Evolutionary conservation across 2,888 invertebrate species (phyloP).

Genomic region (Lacanobia wlatinum): DNA sequence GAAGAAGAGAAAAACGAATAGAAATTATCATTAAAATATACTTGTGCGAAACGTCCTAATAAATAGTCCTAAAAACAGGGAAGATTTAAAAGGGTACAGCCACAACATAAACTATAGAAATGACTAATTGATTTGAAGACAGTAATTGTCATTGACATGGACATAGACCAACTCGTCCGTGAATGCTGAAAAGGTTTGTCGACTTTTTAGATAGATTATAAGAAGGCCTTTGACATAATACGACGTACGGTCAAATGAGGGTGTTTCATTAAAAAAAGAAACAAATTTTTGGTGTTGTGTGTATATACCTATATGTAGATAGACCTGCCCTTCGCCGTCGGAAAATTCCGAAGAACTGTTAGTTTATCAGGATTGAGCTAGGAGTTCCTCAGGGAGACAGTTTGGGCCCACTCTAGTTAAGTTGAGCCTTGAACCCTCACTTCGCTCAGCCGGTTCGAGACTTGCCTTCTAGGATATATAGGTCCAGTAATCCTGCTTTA

Average conservation of each 20-base stretch:
- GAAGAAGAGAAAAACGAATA: neutral
- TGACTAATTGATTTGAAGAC: neutral
- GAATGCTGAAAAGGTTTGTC: neutral
- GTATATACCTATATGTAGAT: neutral
- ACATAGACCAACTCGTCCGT: neutral
- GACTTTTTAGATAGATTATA: neutral
- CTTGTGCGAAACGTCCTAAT: neutral
- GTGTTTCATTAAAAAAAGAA: neutral
- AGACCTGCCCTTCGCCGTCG: neutral
- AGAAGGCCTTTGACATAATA: constrained; percentile 9
- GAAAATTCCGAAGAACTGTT: neutral
- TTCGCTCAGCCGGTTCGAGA: neutral
- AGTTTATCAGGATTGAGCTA: constrained; percentile 3
- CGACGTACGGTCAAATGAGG: neutral
- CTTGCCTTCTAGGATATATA: constrained; percentile 17
- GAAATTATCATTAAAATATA: neutral
- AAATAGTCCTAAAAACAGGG: neutral
- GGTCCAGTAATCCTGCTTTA: constrained; percentile 20
- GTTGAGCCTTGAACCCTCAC: neutral
- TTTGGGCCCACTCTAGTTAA: constrained; percentile 1
- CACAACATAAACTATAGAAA: constrained; percentile 10
- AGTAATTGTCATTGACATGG: neutral
- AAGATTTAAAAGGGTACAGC: constrained; percentile 11
- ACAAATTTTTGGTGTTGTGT: neutral
- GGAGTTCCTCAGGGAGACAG: constrained; percentile 6